Conservation (phyloP, 2,888 invertebrate species). For the Sphaerophoria taeniata region DNA sequence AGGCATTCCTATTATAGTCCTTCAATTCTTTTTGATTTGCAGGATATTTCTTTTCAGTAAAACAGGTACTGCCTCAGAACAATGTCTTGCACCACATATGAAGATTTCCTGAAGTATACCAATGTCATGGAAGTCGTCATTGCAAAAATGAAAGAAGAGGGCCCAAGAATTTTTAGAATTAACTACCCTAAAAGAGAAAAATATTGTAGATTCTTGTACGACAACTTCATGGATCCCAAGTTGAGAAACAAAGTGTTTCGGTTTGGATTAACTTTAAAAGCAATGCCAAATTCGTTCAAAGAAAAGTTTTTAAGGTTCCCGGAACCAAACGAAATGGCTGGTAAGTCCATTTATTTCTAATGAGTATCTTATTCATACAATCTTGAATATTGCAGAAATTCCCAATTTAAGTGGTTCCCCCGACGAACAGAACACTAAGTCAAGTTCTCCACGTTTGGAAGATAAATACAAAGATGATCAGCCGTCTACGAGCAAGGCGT, state of each 20-base stretch:
- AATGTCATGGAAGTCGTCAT: conserved; percentile 49
- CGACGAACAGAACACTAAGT: background rate
- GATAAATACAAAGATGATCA: conserved; percentile 7
- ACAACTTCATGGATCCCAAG: conserved; percentile 45
- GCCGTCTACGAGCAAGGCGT: conserved; percentile 14
- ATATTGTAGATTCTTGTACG: conserved; percentile 30
- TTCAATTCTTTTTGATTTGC: too few species aligned
- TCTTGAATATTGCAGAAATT: too few species aligned
- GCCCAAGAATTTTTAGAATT: conserved; percentile 22
- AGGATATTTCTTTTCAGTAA: too few species aligned
- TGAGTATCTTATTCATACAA: too few species aligned
- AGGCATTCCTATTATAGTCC: too few species aligned
- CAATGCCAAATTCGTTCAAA: conserved; percentile 48
- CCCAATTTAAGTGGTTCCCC: too few species aligned
- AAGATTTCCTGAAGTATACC: conserved; percentile 38
- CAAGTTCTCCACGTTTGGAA: background rate
- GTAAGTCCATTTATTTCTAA: conserved; percentile 13
- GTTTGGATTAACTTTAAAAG: conserved; percentile 46
- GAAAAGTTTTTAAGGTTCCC: conserved; percentile 24
- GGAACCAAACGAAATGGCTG: conserved; percentile 7
- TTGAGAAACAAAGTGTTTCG: conserved; percentile 19
- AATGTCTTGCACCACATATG: conserved; percentile 16
- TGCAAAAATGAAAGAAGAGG: conserved; percentile 45
- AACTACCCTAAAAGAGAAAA: conserved; percentile 34
- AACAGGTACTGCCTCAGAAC: background rate